Evolutionary conservation across 2,113 vertebrate species (phyloP).

Genomic region (Sminthopsis crassicaudata): DNA sequence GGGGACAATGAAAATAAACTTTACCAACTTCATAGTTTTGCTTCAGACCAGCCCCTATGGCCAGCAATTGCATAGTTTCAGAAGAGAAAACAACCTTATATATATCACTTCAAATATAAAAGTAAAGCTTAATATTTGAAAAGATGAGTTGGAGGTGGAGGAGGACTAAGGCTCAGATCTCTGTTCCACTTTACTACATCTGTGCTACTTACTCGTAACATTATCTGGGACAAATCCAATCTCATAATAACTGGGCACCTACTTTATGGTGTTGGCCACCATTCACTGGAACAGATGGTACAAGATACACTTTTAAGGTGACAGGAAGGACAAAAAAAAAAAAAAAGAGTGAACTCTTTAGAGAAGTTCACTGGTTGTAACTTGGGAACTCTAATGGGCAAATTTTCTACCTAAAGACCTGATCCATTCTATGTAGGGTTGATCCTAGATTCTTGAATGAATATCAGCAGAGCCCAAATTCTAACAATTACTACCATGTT

Average conservation of each 20-base stretch:
- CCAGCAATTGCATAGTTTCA: neutral
- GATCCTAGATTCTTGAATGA: neutral
- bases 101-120: neutral
- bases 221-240: neutral
- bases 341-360: too few species aligned
- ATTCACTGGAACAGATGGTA: neutral
- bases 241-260: neutral
- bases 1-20: conserved; percentile 12
- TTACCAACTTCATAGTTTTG: neutral
- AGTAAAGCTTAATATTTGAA: conserved; percentile 17
- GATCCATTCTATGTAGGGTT: neutral
- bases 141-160: neutral
- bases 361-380: neutral
- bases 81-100: conserved; percentile 12
- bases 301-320: neutral
- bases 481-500: neutral
- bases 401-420: neutral
- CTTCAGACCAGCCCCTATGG: neutral
- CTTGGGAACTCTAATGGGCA: neutral
- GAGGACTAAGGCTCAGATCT: neutral
- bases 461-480: neutral
- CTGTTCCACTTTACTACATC: neutral
- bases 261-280: neutral
- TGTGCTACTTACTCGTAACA: neutral
- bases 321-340: conserved; percentile 17